Conservation (phyloP, 2,113 vertebrate genomes). For the Spea multiplicata region DNA sequence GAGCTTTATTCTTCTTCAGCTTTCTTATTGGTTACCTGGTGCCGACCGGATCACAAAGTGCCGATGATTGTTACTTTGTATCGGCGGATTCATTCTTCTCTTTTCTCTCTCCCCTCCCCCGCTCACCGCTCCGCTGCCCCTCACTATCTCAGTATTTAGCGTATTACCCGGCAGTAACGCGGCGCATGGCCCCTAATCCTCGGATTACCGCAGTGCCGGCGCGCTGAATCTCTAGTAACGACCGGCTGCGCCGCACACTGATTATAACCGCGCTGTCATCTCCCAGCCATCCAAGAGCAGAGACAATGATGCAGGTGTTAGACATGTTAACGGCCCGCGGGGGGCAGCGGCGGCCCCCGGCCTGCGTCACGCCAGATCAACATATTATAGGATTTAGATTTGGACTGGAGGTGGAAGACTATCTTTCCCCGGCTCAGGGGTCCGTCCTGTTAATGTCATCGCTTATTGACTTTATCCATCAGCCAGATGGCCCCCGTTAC, state of each 20-base stretch:
- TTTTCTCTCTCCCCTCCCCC: not conserved
- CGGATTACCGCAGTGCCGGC: slow-evolving; percentile 12
- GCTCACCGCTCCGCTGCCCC: too few relatives aligned
- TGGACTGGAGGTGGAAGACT: not conserved
- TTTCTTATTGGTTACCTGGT: too few relatives aligned
- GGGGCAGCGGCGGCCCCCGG: not conserved
- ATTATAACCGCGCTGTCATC: not conserved
- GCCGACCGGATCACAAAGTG: too few relatives aligned
- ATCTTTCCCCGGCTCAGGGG: not conserved
- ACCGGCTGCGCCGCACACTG: not conserved
- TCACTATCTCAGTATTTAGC: not conserved
- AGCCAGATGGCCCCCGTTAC: not conserved
- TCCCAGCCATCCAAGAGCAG: not conserved
- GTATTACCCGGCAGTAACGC: not conserved
- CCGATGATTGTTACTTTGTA: too few relatives aligned
- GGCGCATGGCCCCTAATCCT: slow-evolving; percentile 12
- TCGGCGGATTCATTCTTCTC: too few relatives aligned
- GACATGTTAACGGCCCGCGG: slow-evolving; percentile 16
- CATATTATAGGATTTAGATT: slow-evolving; percentile 4
- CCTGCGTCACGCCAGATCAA: not conserved
- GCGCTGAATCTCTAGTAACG: not conserved
- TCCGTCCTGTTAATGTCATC: slow-evolving; percentile 21
- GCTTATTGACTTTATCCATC: slow-evolving; percentile 1
- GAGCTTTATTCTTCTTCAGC: too few relatives aligned
- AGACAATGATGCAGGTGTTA: not conserved